phyloP scores from a whole-genome alignment of 2,113 vertebrate genomes.

The Microcebus tavaratra region DNA sequence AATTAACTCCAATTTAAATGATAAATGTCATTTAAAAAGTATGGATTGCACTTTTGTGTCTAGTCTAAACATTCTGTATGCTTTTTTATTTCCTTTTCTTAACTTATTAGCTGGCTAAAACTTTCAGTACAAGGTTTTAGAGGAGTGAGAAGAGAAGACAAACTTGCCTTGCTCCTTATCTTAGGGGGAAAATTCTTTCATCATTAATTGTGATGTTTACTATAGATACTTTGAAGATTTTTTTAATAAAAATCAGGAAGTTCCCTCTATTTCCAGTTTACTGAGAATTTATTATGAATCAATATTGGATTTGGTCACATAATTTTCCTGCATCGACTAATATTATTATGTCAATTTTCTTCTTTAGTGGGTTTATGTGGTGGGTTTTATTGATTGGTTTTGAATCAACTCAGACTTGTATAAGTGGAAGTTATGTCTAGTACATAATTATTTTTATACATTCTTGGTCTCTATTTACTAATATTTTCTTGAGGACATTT shows the following conservation, averaged over 20 bases:
- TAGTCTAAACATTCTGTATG: background rate
- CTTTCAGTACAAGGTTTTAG: background rate
- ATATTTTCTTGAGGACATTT: background rate
- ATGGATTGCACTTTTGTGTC: background rate
- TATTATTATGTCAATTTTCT: background rate
- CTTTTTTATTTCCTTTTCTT: background rate
- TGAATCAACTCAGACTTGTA: background rate
- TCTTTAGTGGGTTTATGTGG: background rate
- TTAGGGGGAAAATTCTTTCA: background rate
- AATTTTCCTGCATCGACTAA: background rate
- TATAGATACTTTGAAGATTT: background rate
- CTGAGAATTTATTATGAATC: background rate
- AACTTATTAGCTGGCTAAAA: background rate
- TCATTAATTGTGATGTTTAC: background rate
- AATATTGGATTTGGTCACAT: background rate
- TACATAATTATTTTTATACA: background rate
- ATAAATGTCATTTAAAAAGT: background rate
- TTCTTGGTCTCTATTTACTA: background rate
- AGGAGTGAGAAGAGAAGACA: rapidly evolving
- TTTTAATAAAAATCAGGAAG: background rate
- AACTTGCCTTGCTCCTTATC: background rate
- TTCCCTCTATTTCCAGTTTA: background rate
- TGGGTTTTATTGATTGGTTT: background rate
- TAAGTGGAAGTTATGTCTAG: background rate
- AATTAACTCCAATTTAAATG: background rate